Evolutionary conservation across 2,888 invertebrate genomes (phyloP).

Genomic region (Leistus spinibarbis): DNA sequence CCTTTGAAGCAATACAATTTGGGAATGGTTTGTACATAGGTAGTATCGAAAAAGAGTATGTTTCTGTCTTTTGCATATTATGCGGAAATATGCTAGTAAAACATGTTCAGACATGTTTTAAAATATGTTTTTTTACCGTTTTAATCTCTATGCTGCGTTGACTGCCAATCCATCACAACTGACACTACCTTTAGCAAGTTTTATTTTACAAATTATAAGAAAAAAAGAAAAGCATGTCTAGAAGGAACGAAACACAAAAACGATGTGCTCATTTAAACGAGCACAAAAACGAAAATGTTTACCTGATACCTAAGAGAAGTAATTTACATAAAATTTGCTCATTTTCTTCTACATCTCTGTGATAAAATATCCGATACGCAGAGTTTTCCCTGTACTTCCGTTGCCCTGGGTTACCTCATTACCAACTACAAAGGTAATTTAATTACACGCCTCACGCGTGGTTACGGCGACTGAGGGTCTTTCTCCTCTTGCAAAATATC

Average conservation of each 20-base stretch:
- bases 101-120: neutral
- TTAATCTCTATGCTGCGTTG: neutral
- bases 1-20: too few relatives aligned
- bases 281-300: neutral
- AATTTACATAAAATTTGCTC: constrained; percentile 19
- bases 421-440: constrained; percentile 34
- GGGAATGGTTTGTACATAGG: too few relatives aligned
- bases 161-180: neutral
- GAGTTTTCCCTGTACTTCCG: neutral
- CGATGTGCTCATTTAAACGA: neutral
- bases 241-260: neutral
- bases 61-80: neutral
- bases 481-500: neutral
- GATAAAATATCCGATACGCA: neutral
- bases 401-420: constrained; percentile 18
- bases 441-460: constrained; percentile 32
- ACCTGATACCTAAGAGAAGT: too few relatives aligned
- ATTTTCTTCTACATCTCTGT: neutral
- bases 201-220: neutral
- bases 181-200: neutral
- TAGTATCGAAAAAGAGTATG: too few relatives aligned
- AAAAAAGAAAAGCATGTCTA: neutral
- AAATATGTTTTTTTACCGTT: too few relatives aligned
- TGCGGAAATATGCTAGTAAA: neutral
- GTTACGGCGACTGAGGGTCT: constrained; percentile 16